These are phyloP conservation scores for Cairina moschata DNA, from an alignment of 2,113 vertebrate genomes.

Conservation along the genomic window DNA sequence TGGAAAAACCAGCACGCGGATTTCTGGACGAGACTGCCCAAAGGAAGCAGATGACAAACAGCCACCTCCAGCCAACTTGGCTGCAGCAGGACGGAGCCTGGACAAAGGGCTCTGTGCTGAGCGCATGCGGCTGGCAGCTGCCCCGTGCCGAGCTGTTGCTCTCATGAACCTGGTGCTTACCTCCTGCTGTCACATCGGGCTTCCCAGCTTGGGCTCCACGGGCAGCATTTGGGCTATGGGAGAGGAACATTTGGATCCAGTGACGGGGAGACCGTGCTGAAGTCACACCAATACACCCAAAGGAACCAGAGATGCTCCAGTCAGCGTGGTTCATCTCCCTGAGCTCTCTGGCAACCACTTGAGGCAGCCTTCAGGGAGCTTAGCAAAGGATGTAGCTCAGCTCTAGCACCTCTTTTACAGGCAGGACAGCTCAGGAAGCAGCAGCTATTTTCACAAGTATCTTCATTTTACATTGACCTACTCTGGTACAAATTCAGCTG, in stretches of 20 bases:
- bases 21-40: not conserved
- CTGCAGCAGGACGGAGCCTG: not conserved
- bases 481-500: not conserved
- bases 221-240: too few relatives aligned
- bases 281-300: not conserved
- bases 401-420: not conserved
- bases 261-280: not conserved
- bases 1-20: not conserved
- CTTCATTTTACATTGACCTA: not conserved
- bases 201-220: not conserved
- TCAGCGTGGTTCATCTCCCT: not conserved
- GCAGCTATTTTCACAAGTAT: not conserved
- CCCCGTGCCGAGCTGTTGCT: too few relatives aligned
- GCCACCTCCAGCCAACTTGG: not conserved
- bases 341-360: not conserved
- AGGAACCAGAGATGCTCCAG: not conserved
- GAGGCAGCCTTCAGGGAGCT: not conserved
- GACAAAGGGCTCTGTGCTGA: not conserved
- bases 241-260: not conserved
- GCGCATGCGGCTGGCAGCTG: not conserved
- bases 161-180: not conserved
- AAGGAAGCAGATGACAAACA: not conserved
- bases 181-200: not conserved
- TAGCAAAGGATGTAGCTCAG: not conserved
- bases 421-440: not conserved